A percentile compares a stretch with the other conserved stretches of the same genome.
Conservation (phyloP, 2,888 invertebrate genomes). For the Pollenia labialis region DNA sequence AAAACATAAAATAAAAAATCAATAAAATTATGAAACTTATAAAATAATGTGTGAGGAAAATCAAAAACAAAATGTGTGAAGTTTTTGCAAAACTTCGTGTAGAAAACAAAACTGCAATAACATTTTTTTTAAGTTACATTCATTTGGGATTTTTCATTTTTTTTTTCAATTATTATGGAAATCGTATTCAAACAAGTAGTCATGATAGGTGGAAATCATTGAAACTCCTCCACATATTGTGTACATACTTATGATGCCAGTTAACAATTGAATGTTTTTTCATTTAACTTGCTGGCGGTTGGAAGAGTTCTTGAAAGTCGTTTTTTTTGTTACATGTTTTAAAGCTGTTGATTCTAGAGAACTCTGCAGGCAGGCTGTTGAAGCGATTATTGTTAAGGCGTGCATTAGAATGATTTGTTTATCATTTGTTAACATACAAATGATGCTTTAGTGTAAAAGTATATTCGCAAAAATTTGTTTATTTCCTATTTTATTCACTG, state of each 20-base stretch:
- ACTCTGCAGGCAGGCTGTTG: slow-evolving; percentile 55
- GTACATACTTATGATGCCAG: neutral
- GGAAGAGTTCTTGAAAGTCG: neutral
- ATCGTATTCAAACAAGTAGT: slow-evolving; percentile 71
- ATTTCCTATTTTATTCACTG: slow-evolving; percentile 31
- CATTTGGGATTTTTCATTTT: neutral
- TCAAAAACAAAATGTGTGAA: slow-evolving; percentile 41
- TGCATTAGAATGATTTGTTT: slow-evolving; percentile 71
- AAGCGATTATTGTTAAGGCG: slow-evolving; percentile 60
- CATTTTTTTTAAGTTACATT: slow-evolving; percentile 18
- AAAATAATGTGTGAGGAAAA: slow-evolving; percentile 17
- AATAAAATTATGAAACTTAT: slow-evolving; percentile 40
- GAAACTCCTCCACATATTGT: slow-evolving; percentile 66
- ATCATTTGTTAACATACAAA: slow-evolving; percentile 65
- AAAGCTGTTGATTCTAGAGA: slow-evolving; percentile 36
- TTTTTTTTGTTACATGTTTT: slow-evolving; percentile 2
- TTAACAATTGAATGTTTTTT: neutral
- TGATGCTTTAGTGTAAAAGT: slow-evolving; percentile 32
- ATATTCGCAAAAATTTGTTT: slow-evolving; percentile 29
- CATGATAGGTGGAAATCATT: slow-evolving; percentile 66
- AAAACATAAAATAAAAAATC: slow-evolving; percentile 20
- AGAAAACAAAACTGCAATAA: slow-evolving; percentile 38
- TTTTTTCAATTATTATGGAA: slow-evolving; percentile 70
- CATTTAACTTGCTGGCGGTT: neutral
- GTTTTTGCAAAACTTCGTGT: neutral